A percentile compares a stretch with the other conserved stretches of the same genome.
phyloP scores from a whole-genome alignment of 2,797 vertebrate genomes.

The Diplodus sargus region DNA sequence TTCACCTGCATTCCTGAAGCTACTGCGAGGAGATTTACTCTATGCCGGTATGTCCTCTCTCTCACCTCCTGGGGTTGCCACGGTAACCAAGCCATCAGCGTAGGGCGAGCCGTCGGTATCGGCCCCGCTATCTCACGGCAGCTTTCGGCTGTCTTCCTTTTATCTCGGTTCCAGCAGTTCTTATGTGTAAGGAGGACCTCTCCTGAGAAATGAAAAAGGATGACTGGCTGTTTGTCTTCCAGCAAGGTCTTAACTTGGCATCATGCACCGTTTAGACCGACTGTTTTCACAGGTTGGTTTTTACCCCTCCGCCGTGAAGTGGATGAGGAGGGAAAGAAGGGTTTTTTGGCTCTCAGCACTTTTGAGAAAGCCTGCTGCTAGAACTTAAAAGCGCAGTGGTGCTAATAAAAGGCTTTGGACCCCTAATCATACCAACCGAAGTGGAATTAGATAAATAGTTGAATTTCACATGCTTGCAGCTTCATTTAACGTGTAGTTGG shows the following conservation, averaged over 20 bases:
- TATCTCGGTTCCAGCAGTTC: conserved; percentile 60
- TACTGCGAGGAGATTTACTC: conserved; percentile 73
- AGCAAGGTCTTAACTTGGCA: conserved; percentile 55
- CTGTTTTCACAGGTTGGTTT: conserved; percentile 69
- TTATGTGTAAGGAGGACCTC: conserved; percentile 41
- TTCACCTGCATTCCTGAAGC: conserved; percentile 79
- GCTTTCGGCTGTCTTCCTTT: conserved; percentile 60
- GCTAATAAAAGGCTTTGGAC: conserved; percentile 50
- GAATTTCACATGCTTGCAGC: conserved; percentile 71
- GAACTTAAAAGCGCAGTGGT: conserved; percentile 53
- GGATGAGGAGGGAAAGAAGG: conserved; percentile 30
- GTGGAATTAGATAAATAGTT: conserved; percentile 70
- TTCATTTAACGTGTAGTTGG: conserved; percentile 68
- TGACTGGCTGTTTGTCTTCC: conserved; percentile 63
- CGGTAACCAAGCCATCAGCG: conserved; percentile 69
- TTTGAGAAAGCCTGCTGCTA: conserved; percentile 41
- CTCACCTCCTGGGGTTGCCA: conserved; percentile 76
- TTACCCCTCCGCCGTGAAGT: conserved; percentile 45
- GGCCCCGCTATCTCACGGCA: conserved; percentile 31
- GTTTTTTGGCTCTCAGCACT: conserved; percentile 54
- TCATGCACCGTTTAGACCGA: conserved; percentile 52
- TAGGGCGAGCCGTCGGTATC: conserved; percentile 53
- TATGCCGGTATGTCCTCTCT: conserved; percentile 69
- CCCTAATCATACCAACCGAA: conserved; percentile 44
- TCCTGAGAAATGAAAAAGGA: conserved; percentile 58